Evolutionary conservation across 2,888 invertebrate genomes (phyloP).

Genomic region (Protula sp.): DNA sequence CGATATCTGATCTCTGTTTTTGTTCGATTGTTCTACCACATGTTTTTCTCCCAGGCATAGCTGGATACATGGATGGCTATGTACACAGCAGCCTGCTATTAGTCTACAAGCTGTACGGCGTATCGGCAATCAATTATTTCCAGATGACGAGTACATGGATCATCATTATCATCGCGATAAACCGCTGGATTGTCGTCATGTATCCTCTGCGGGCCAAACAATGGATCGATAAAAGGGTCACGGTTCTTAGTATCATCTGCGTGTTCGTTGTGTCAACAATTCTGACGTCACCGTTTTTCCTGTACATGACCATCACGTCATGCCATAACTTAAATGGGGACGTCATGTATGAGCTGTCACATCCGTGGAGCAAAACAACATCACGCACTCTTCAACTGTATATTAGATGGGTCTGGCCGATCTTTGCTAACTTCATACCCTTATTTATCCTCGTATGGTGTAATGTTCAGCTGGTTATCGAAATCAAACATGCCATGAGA

Average conservation of each 20-base stretch:
- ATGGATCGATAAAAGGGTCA: not conserved
- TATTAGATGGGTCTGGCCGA: not conserved
- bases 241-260: not conserved
- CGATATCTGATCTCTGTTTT: not conserved
- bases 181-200: not conserved
- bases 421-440: not conserved
- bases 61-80: not conserved
- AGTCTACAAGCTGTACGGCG: not conserved
- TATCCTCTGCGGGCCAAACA: not conserved
- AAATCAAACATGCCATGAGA: not conserved
- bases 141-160: slow-evolving; percentile 1
- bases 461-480: not conserved
- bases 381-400: not conserved
- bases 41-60: not conserved
- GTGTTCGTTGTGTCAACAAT: not conserved
- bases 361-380: not conserved
- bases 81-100: not conserved
- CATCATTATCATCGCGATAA: not conserved
- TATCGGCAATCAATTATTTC: not conserved
- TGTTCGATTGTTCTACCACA: not conserved
- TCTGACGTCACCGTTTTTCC: not conserved
- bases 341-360: not conserved
- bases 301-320: not conserved
- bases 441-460: not conserved
- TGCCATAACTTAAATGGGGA: not conserved